Evolutionary conservation across 2,797 vertebrate species (phyloP).

Genomic region (Ctenopoma kingsleyae): DNA sequence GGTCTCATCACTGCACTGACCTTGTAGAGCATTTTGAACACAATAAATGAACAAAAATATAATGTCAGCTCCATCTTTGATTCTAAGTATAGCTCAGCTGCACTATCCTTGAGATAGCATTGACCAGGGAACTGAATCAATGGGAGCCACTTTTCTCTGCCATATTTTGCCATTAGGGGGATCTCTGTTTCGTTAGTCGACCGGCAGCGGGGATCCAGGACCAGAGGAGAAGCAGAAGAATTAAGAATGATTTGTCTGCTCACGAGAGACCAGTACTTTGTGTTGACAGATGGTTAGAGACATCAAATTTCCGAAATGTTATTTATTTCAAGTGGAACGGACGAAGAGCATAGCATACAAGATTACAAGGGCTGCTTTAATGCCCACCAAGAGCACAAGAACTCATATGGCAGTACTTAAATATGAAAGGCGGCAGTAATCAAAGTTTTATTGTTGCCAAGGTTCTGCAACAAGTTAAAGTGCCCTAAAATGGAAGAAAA

Average conservation of each 20-base stretch:
- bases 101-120: conserved; percentile 66
- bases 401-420: conserved; percentile 36
- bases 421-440: conserved; percentile 45
- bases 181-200: conserved; percentile 55
- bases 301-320: conserved; percentile 76
- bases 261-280: conserved; percentile 62
- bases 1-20: conserved; percentile 11
- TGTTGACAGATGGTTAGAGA: conserved; percentile 80
- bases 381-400: conserved; percentile 49
- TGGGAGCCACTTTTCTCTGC: conserved; percentile 66
- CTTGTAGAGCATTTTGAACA: conserved; percentile 31
- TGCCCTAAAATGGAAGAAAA: conserved; percentile 17
- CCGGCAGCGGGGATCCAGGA: conserved; percentile 52
- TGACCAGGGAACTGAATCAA: conserved; percentile 66
- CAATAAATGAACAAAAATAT: conserved; percentile 41
- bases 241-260: conserved; percentile 75
- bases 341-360: conserved; percentile 42
- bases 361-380: conserved; percentile 59
- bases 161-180: conserved; percentile 70
- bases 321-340: conserved; percentile 50
- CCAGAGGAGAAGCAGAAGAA: conserved; percentile 60
- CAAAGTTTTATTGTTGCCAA: conserved; percentile 20
- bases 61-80: conserved; percentile 35
- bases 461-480: conserved; percentile 36
- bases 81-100: conserved; percentile 60